Conservation (phyloP, 2,888 invertebrate genomes). For the Idaea dimidiata region DNA sequence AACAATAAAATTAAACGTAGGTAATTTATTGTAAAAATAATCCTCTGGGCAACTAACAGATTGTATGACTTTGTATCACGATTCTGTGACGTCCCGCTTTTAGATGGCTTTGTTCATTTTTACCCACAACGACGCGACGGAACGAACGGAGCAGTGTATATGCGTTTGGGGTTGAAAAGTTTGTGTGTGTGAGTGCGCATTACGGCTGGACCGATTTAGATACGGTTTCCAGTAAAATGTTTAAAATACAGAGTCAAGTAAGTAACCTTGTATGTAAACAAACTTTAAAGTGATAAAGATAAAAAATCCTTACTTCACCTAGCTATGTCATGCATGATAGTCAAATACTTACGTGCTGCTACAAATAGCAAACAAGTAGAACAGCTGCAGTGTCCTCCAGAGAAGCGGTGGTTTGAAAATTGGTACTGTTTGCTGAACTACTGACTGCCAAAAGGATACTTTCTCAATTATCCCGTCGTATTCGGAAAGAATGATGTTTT, state of each 20-base stretch:
- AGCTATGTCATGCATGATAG: too few species aligned
- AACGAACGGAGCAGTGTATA: too few species aligned
- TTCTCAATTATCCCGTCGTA: slow-evolving; percentile 11
- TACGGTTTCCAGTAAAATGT: too few species aligned
- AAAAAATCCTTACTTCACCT: not conserved
- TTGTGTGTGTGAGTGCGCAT: too few species aligned
- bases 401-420: slow-evolving; percentile 77
- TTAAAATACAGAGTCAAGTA: too few species aligned
- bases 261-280: not conserved
- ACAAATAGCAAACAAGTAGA: slow-evolving; percentile 77
- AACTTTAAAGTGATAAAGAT: not conserved
- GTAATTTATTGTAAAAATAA: not conserved
- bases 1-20: slow-evolving; percentile 11
- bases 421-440: slow-evolving; percentile 70
- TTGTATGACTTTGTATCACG: too few species aligned
- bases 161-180: too few species aligned
- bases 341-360: slow-evolving; percentile 78
- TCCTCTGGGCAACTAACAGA: not conserved
- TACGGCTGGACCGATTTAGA: too few species aligned
- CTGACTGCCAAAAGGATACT: slow-evolving; percentile 53
- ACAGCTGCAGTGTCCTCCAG: slow-evolving; percentile 73
- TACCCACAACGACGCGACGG: too few species aligned
- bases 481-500: slow-evolving; percentile 29
- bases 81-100: too few species aligned
- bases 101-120: too few species aligned